Conservation (phyloP, 2,888 invertebrate species). For the Marasmarcha lunaedactyla region DNA sequence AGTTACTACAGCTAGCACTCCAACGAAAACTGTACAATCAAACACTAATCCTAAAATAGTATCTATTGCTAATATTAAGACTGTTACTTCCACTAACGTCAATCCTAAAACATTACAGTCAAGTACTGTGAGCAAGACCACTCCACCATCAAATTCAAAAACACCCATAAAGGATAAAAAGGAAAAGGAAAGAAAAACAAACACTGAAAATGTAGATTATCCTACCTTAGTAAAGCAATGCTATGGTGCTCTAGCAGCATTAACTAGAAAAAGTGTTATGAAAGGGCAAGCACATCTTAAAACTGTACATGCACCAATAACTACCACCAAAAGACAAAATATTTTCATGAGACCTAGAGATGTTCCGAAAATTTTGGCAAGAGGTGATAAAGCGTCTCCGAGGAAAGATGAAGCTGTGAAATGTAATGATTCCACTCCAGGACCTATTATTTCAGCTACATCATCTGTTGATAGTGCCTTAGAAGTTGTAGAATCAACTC, state of each 20-base stretch:
- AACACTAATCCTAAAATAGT: conserved; percentile 17
- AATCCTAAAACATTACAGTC: too few relatives aligned
- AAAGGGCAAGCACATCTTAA: conserved; percentile 42
- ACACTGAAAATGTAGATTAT: not conserved
- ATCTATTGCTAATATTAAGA: too few relatives aligned
- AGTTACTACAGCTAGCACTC: not conserved
- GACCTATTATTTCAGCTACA: too few relatives aligned
- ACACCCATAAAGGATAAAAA: not conserved
- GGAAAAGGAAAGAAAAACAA: not conserved
- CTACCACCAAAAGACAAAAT: conserved; percentile 30
- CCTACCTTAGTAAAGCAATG: conserved; percentile 23
- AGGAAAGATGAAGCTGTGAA: conserved; percentile 33
- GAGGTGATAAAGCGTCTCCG: conserved; percentile 44
- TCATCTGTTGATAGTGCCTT: too few relatives aligned
- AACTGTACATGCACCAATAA: conserved; percentile 22
- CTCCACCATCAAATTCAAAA: too few relatives aligned
- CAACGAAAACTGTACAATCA: conserved; percentile 17
- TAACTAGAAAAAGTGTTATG: conserved; percentile 46
- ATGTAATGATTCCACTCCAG: not conserved
- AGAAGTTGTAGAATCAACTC: too few relatives aligned
- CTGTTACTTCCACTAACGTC: not conserved
- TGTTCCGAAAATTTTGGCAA: conserved; percentile 35
- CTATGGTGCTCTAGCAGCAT: conserved; percentile 39
- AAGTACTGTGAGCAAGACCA: too few relatives aligned
- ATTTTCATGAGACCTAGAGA: conserved; percentile 42